phyloP scores from a whole-genome alignment of 1,140 invertebrate species.

The Heliconius hewitsoni region DNA sequence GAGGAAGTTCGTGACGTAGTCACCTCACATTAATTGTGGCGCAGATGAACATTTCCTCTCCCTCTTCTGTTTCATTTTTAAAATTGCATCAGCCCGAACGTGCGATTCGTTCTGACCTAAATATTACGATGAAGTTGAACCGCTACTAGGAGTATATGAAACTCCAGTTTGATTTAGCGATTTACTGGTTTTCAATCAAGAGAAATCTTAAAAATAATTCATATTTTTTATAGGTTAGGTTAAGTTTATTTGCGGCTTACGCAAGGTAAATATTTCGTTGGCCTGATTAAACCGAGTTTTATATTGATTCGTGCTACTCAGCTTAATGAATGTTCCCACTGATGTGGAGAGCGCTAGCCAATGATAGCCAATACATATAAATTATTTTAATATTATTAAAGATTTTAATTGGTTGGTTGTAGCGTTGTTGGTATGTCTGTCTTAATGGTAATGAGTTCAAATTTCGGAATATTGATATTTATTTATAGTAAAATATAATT shows the following conservation, averaged over 20 bases:
- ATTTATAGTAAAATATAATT: too few species aligned
- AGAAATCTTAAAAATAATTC: slow-evolving; percentile 7
- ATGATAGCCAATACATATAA: neutral
- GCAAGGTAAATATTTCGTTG: slow-evolving; percentile 3
- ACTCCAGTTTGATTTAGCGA: slow-evolving; percentile 41
- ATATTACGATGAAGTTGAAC: slow-evolving; percentile 50
- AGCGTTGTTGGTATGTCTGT: neutral
- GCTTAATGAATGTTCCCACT: slow-evolving; percentile 2
- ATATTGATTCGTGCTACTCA: slow-evolving; percentile 1
- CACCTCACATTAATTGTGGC: slow-evolving; percentile 40
- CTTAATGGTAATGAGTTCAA: neutral
- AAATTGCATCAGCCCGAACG: slow-evolving; percentile 52
- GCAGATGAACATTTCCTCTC: slow-evolving; percentile 49
- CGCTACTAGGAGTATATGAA: slow-evolving; percentile 37
- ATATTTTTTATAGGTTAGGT: neutral
- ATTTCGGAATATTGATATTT: too few species aligned
- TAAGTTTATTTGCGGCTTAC: neutral
- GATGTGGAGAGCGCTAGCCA: neutral
- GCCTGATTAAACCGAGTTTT: slow-evolving; percentile 1
- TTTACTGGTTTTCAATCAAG: slow-evolving; percentile 28
- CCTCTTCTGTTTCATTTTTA: slow-evolving; percentile 55
- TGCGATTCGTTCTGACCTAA: slow-evolving; percentile 53
- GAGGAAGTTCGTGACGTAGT: slow-evolving; percentile 27
- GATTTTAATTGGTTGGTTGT: neutral
- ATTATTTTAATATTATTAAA: slow-evolving; percentile 6